A percentile compares a stretch with the other conserved stretches of the same genome.
Conservation (phyloP, 2,888 invertebrate genomes). For the Abscondita cerata region DNA sequence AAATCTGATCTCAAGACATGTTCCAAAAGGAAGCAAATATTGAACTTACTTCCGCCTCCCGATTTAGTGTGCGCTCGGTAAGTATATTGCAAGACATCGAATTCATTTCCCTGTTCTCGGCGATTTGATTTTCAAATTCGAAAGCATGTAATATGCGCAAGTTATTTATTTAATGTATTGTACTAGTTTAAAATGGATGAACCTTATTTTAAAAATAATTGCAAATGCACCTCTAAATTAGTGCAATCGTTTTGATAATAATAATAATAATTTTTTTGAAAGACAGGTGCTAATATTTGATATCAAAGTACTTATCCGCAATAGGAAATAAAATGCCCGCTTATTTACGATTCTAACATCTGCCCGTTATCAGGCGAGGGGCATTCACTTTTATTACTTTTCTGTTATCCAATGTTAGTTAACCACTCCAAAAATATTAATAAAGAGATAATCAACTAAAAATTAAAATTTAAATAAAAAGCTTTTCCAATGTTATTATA, state of each 20-base stretch:
- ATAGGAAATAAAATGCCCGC: slow-evolving; percentile 25
- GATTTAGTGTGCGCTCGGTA: slow-evolving; percentile 18
- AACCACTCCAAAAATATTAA: slow-evolving; percentile 19
- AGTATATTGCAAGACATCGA: slow-evolving; percentile 28
- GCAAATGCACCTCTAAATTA: no score
- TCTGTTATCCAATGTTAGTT: slow-evolving; percentile 27
- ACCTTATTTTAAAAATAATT: no score
- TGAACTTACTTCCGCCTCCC: slow-evolving; percentile 26
- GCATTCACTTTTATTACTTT: slow-evolving; percentile 18
- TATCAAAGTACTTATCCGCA: slow-evolving; percentile 24
- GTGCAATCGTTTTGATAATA: no score
- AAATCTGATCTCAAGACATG: slow-evolving; percentile 34
- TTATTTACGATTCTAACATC: slow-evolving; percentile 26
- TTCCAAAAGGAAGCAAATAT: slow-evolving; percentile 36
- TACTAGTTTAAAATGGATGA: no score
- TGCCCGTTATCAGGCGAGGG: slow-evolving; percentile 11
- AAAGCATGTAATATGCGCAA: slow-evolving; percentile 7
- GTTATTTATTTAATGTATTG: slow-evolving; percentile 25
- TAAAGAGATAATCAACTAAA: slow-evolving; percentile 4
- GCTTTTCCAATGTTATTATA: background rate
- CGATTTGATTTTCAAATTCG: slow-evolving; percentile 32
- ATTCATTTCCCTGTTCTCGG: slow-evolving; percentile 29
- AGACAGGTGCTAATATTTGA: slow-evolving; percentile 24
- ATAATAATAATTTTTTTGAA: no score
- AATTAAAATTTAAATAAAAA: background rate